These are phyloP conservation scores for Spodoptera litura DNA, from an alignment of 1,140 invertebrate genomes.

Conservation along the genomic window DNA sequence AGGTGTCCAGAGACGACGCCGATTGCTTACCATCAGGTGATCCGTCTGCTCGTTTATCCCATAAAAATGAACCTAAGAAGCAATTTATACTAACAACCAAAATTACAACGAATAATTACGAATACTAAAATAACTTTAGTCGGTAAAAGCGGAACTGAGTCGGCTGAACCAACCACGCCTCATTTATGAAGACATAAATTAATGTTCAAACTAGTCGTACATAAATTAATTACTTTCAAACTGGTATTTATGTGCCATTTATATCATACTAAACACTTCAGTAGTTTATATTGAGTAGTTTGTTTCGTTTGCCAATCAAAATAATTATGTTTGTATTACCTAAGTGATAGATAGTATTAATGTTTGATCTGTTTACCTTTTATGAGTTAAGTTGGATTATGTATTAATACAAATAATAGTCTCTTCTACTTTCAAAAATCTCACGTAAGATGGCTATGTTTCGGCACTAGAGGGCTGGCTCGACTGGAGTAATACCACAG, in stretches of 20 bases:
- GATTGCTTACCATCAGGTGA: too few relatives aligned
- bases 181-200: conserved; percentile 21
- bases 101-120: neutral
- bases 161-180: conserved; percentile 22
- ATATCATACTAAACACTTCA: neutral
- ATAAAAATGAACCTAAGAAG: too few relatives aligned
- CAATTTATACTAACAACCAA: neutral
- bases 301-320: neutral
- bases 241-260: neutral
- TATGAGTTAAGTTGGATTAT: too few relatives aligned
- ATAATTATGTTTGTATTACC: neutral
- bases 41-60: too few relatives aligned
- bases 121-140: neutral
- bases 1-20: too few relatives aligned
- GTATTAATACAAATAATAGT: too few relatives aligned
- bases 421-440: too few relatives aligned
- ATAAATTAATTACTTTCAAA: conserved; percentile 19
- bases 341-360: too few relatives aligned
- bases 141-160: conserved; percentile 16
- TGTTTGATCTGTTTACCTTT: too few relatives aligned
- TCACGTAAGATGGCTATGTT: too few relatives aligned
- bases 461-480: too few relatives aligned
- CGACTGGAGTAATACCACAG: too few relatives aligned
- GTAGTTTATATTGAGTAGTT: neutral
- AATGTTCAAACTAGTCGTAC: neutral